phyloP scores from a whole-genome alignment of 2,113 vertebrate genomes.

The Crotalus helleri region DNA sequence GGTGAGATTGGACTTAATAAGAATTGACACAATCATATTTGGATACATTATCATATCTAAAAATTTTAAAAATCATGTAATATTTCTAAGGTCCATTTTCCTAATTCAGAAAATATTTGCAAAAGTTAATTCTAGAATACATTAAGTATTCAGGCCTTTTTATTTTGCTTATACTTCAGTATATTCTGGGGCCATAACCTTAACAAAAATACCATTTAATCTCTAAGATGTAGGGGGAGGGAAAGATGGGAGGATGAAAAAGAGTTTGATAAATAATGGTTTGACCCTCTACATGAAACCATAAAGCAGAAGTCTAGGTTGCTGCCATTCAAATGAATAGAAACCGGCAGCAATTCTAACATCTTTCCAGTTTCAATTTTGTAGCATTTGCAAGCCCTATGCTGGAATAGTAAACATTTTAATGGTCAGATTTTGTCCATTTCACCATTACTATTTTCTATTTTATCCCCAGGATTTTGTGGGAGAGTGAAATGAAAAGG shows the following conservation, averaged over 20 bases:
- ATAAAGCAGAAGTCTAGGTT: slow-evolving; percentile 61
- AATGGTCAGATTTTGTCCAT: slow-evolving; percentile 69
- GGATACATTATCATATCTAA: slow-evolving; percentile 43
- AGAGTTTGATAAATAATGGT: slow-evolving; percentile 65
- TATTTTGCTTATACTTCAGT: slow-evolving; percentile 53
- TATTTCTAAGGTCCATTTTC: slow-evolving; percentile 62
- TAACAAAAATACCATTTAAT: slow-evolving; percentile 73
- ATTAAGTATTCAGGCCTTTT: slow-evolving; percentile 55
- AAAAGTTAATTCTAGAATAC: slow-evolving; percentile 63
- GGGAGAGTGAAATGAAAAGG: slow-evolving; percentile 62
- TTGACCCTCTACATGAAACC: slow-evolving; percentile 65
- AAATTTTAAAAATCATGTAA: slow-evolving; percentile 60
- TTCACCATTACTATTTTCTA: slow-evolving; percentile 64
- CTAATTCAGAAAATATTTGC: slow-evolving; percentile 50
- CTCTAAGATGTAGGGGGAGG: slow-evolving; percentile 3
- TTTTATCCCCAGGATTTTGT: slow-evolving; percentile 65
- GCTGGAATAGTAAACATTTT: slow-evolving; percentile 74
- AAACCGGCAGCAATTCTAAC: slow-evolving; percentile 72
- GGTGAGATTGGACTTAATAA: neutral
- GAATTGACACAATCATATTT: neutral
- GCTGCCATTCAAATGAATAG: slow-evolving; percentile 74
- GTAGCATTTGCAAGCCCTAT: slow-evolving; percentile 66
- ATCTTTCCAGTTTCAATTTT: slow-evolving; percentile 73
- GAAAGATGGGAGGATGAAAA: neutral
- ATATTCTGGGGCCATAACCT: slow-evolving; percentile 59